Evolutionary conservation across 2,113 vertebrate genomes (phyloP).

Genomic region (Dryoscopus gambensis): DNA sequence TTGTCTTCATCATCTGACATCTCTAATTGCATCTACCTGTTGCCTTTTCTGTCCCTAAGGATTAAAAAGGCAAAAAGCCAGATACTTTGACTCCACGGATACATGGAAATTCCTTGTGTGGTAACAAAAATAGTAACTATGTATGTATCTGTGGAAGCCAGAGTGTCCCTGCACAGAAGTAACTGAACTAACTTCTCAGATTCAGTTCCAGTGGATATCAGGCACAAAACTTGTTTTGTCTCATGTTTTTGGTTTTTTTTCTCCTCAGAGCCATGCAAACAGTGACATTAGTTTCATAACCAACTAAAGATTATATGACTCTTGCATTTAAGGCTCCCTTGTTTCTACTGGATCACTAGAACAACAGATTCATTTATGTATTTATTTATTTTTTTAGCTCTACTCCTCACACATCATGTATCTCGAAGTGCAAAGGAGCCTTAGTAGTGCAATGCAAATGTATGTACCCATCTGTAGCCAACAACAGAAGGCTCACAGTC

Average conservation of each 20-base stretch:
- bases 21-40: not conserved
- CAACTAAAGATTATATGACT: not conserved
- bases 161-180: not conserved
- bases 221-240: not conserved
- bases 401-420: not conserved
- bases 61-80: not conserved
- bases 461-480: slow-evolving; percentile 24
- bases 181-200: not conserved
- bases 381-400: slow-evolving; percentile 5
- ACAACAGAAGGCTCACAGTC: slow-evolving; percentile 33
- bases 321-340: slow-evolving; percentile 14
- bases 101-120: not conserved
- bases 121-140: not conserved
- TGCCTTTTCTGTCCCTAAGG: not conserved
- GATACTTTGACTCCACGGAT: not conserved
- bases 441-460: not conserved
- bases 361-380: slow-evolving; percentile 19
- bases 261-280: not conserved
- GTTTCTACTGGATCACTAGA: not conserved
- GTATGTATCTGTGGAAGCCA: not conserved
- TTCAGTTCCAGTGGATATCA: not conserved
- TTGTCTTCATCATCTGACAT: not conserved
- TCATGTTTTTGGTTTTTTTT: not conserved
- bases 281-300: not conserved
- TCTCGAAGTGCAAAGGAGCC: not conserved